Conservation (phyloP, 2,888 invertebrate species). For the Eulithis prunata region DNA sequence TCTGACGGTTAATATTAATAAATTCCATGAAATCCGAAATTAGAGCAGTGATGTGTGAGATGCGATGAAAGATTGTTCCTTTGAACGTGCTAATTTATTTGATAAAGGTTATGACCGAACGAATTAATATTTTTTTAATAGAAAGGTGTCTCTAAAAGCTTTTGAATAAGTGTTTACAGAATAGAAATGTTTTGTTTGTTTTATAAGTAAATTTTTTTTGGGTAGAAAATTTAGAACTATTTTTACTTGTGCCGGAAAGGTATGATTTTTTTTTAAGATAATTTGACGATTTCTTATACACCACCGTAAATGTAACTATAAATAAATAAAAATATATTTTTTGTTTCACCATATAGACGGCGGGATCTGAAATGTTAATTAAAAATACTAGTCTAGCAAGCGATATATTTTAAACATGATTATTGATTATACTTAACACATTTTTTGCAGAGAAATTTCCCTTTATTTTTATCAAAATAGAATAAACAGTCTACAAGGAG, state of each 20-base stretch:
- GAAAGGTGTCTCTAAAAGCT: slow-evolving; percentile 2
- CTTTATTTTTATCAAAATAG: slow-evolving; percentile 30
- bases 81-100: slow-evolving; percentile 20
- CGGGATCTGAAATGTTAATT: too few species aligned
- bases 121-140: background rate
- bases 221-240: too few species aligned
- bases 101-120: background rate
- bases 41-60: slow-evolving; percentile 14
- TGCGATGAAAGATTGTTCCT: slow-evolving; percentile 17
- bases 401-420: background rate
- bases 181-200: too few species aligned
- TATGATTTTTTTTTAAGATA: too few species aligned
- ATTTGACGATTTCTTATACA: too few species aligned
- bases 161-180: background rate
- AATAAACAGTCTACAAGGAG: slow-evolving; percentile 39
- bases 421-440: background rate
- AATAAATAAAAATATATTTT: too few species aligned
- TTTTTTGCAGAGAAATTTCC: slow-evolving; percentile 3
- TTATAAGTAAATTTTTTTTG: too few species aligned
- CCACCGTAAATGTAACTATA: too few species aligned
- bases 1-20: slow-evolving; percentile 23
- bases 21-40: slow-evolving; percentile 24
- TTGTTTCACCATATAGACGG: too few species aligned
- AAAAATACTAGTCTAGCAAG: too few species aligned
- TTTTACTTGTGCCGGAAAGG: too few species aligned